Conservation (phyloP, 2,888 invertebrate species). For the Odontothrips loti region DNA sequence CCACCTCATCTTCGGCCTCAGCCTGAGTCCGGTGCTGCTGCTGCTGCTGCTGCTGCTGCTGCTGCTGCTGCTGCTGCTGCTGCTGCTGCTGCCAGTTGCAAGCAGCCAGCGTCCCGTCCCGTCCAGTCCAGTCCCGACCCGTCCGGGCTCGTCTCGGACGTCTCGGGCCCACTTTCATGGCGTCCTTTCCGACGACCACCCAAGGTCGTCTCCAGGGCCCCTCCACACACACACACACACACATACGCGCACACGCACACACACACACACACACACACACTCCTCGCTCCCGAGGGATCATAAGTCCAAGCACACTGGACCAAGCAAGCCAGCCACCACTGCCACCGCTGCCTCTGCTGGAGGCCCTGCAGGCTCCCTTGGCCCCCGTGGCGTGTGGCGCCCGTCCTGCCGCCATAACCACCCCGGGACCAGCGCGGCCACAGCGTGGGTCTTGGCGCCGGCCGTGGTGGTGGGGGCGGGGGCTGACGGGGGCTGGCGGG, state of each 20-base stretch:
- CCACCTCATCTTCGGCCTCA: neutral
- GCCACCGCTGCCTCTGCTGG: neutral
- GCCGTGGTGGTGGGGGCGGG: too few relatives aligned
- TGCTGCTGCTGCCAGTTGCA: too few relatives aligned
- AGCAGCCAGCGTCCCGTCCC: too few relatives aligned
- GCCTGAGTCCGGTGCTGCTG: neutral
- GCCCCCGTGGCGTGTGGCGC: too few relatives aligned
- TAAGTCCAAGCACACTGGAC: constrained; percentile 12
- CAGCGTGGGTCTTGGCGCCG: too few relatives aligned
- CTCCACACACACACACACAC: neutral
- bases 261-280: neutral
- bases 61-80: too few relatives aligned
- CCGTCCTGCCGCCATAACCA: too few relatives aligned
- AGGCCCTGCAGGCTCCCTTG: too few relatives aligned
- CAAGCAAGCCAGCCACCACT: too few relatives aligned
- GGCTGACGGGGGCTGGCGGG: too few relatives aligned
- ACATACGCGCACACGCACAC: neutral
- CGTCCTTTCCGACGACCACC: neutral
- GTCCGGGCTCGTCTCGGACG: neutral
- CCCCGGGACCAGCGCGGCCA: too few relatives aligned
- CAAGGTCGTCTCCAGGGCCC: constrained; percentile 13
- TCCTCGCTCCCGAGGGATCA: constrained; percentile 3
- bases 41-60: too few relatives aligned
- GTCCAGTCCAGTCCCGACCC: neutral
- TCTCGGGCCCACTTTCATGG: neutral